Evolutionary conservation across 2,113 vertebrate species (phyloP), one percentile per base, ranked within the genome.

Genomic region (Ageneiosus marmoratus): DNA sequence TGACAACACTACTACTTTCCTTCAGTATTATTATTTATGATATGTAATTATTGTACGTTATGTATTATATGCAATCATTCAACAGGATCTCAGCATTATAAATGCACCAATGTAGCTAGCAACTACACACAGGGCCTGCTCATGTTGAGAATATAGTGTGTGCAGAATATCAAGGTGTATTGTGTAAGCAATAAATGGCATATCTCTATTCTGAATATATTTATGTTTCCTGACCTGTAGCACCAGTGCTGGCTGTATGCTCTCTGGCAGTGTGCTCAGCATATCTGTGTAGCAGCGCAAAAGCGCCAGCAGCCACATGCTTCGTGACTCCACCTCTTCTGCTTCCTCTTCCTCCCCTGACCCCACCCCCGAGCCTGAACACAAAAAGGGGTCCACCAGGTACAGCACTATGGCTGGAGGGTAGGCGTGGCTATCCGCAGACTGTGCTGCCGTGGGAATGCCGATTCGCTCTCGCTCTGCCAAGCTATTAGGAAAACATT

Each of bases 271-370:
- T 78, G 92, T 94, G 84, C 96, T 95, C 73, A 98, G 88, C 96
- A 99, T 97, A 89, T 98, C 98, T 12, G 96, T 96, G 92, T 97
- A 99, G 92, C 97, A 99, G 87, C 97, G 95, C 88, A 99, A 95
- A 82, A 99, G 91, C 80, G 97, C 97, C 44, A 99, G 89, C 18
- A 98, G 92, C 97, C 97, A 99, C 34, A 97, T 94, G 90, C 96
- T 97, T 51, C 94, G 92, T 0, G 94, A 92, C 83, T 95, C 94
- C 50, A 95, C 94, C 72, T 98, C 97, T 5, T 96, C 96, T 1
- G 95, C 95, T 74, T 96, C 95, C n/a, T 96, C 96, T 74, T 96
- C 95, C 58, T 96, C 95, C 50, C 93, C 95, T 46, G 94, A 94
- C 81, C 95, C 95, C n/a, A 92, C 92, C 24, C 92, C 92, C 18